phyloP scores from a whole-genome alignment of 2,113 vertebrate species.

The Pachypanchax playfairii region DNA sequence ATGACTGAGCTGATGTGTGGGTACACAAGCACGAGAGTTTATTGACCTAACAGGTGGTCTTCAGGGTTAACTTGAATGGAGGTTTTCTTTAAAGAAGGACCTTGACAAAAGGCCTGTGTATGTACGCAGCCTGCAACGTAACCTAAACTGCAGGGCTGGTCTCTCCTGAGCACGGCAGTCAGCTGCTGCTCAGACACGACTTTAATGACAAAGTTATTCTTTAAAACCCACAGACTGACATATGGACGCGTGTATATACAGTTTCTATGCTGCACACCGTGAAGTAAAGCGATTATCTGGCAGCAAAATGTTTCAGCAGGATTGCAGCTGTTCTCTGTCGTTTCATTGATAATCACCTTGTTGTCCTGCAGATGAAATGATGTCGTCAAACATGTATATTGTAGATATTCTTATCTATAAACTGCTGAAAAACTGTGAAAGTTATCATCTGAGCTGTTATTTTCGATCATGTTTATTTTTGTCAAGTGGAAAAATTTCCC shows the following conservation, averaged over 20 bases:
- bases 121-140: slow-evolving; percentile 67
- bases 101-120: slow-evolving; percentile 82
- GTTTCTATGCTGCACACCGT: background rate
- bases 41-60: slow-evolving; percentile 85
- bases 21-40: slow-evolving; percentile 61
- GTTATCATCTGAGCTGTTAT: too few species aligned
- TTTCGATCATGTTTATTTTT: too few species aligned
- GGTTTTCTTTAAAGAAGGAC: slow-evolving; percentile 80
- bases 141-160: slow-evolving; percentile 70
- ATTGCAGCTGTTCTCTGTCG: background rate
- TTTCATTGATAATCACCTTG: too few species aligned
- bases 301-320: too few species aligned
- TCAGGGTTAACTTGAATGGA: slow-evolving; percentile 79
- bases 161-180: slow-evolving; percentile 47
- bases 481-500: too few species aligned
- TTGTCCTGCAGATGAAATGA: too few species aligned
- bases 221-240: slow-evolving; percentile 35
- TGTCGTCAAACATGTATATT: too few species aligned
- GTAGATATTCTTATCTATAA: background rate
- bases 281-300: background rate
- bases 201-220: slow-evolving; percentile 49
- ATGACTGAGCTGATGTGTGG: slow-evolving; percentile 55
- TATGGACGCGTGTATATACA: slow-evolving; percentile 24
- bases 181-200: slow-evolving; percentile 59
- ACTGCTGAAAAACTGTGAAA: background rate